phyloP scores from a whole-genome alignment of 2,113 vertebrate species.

The Scartelaos histophorus region DNA sequence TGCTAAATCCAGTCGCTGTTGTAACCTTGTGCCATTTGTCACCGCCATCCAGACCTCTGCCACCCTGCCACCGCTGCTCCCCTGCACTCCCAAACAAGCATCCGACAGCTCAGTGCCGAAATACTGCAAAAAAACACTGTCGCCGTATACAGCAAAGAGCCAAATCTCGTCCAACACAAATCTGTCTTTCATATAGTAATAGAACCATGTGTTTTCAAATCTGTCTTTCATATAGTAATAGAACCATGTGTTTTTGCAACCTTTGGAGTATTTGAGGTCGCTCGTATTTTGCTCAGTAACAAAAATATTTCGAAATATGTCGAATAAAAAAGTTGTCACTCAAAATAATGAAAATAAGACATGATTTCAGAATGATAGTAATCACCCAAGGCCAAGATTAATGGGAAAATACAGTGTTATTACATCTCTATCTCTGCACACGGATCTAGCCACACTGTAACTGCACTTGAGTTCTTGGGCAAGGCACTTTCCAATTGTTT shows the following conservation, averaged over 20 bases:
- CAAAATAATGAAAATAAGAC: not conserved
- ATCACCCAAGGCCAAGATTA: not conserved
- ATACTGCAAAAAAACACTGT: conserved; percentile 3
- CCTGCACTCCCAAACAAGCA: conserved; percentile 32
- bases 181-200: not conserved
- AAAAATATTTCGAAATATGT: not conserved
- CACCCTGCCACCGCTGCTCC: conserved; percentile 18
- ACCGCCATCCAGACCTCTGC: conserved; percentile 23
- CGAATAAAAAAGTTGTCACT: not conserved
- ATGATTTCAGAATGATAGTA: not conserved
- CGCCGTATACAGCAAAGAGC: not conserved
- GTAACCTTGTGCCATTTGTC: conserved; percentile 43
- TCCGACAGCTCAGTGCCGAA: conserved; percentile 21
- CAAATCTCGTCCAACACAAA: not conserved
- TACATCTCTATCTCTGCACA: not conserved
- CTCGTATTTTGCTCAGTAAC: not conserved
- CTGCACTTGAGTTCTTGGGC: too few relatives aligned
- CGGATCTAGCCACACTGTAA: too few relatives aligned
- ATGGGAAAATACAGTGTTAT: not conserved
- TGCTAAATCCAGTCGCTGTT: conserved; percentile 41
- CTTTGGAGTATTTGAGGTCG: not conserved
- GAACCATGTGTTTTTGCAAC: not conserved
- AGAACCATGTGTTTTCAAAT: not conserved
- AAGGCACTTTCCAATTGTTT: too few relatives aligned
- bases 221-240: not conserved